Conservation (phyloP, 2,888 invertebrate genomes). For the Caenorhabditis doughertyi region DNA sequence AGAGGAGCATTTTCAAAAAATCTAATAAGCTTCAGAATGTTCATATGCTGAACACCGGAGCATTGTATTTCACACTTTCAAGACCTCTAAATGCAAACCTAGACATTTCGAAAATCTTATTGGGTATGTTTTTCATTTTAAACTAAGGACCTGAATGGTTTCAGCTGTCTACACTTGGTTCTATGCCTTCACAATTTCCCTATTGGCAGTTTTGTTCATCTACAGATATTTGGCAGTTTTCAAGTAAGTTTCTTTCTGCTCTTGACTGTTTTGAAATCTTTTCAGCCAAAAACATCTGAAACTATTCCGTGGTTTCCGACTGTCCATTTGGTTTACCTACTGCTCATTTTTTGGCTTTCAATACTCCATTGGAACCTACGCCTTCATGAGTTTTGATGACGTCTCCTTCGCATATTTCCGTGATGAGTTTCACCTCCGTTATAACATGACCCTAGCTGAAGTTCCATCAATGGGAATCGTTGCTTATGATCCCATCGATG, state of each 20-base stretch:
- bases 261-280: neutral
- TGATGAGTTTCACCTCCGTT: conserved; percentile 6
- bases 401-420: conserved; percentile 2
- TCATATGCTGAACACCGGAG: conserved; percentile 10
- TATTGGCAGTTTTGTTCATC: conserved; percentile 20
- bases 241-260: neutral
- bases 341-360: conserved; percentile 20
- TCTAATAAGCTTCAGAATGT: neutral
- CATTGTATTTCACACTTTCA: conserved; percentile 1
- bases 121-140: neutral
- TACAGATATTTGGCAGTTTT: conserved; percentile 29
- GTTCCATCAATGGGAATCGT: conserved; percentile 15
- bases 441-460: conserved; percentile 19
- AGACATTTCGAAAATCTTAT: neutral
- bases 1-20: neutral
- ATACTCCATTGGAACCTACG: conserved; percentile 21
- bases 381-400: conserved; percentile 2
- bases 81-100: neutral
- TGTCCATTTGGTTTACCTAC: conserved; percentile 17
- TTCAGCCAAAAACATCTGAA: conserved; percentile 19
- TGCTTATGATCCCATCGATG: neutral
- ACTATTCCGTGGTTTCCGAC: neutral
- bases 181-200: conserved; percentile 20
- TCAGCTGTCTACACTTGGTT: conserved; percentile 9
- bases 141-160: no score